These are phyloP conservation scores for Cuniculus paca DNA, from an alignment of 2,797 vertebrate genomes.

Conservation along the genomic window DNA sequence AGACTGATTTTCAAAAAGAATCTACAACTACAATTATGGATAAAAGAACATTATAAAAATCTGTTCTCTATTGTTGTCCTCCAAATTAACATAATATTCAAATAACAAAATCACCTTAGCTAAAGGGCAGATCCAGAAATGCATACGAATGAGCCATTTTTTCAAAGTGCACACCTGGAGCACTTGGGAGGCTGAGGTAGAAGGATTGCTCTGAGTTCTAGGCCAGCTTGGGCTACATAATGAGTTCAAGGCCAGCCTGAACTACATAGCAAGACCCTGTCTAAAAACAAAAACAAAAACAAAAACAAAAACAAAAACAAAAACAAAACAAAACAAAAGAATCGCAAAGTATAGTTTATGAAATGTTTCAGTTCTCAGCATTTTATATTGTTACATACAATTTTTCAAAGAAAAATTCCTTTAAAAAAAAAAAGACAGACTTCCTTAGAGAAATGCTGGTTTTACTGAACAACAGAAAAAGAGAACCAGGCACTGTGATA, in stretches of 20 bases:
- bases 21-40: background rate
- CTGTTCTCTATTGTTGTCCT: constrained; percentile 37
- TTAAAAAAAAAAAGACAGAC: background rate
- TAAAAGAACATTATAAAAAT: constrained; percentile 36
- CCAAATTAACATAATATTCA: constrained; percentile 42
- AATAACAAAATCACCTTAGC: constrained; percentile 58
- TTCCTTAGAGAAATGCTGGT: constrained; percentile 47
- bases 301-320: background rate
- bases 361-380: constrained; percentile 46
- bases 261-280: background rate
- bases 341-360: background rate
- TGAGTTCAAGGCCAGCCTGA: background rate
- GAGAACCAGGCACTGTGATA: background rate
- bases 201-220: background rate
- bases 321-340: background rate
- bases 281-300: background rate
- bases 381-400: constrained; percentile 3
- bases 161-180: background rate
- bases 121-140: constrained; percentile 45
- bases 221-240: background rate
- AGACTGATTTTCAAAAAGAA: constrained; percentile 5
- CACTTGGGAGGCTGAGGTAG: background rate
- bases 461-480: background rate
- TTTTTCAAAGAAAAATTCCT: background rate
- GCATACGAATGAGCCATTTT: background rate